Evolutionary conservation across 2,113 vertebrate genomes (phyloP), one percentile per base, ranked within the genome.

Genomic region (Halcyon malimbica): DNA sequence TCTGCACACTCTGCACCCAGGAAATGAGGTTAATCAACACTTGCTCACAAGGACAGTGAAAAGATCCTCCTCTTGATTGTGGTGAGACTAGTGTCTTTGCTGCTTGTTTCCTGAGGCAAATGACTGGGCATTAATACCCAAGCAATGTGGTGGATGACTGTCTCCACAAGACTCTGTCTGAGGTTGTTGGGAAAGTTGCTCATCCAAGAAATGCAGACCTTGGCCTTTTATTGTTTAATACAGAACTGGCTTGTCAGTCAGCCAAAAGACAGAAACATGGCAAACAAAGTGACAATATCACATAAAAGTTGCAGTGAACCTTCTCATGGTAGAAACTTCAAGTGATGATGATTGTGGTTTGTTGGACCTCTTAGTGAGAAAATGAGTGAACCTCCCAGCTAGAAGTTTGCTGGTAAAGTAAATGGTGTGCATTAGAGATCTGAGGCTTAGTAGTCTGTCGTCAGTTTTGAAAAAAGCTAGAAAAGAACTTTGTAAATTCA

Each of bases 1-100:
- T 94, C 96, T 89, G 29, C 59, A 46, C 41, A 63, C n/a, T 44
- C 51, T 50, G 74, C 60, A 90, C 87, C 92, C 86, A 89, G 97
- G 97, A 98, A 97, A 98, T 91, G 9, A 86, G 75, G 54, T 92
- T 94, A 81, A 88, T 73, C 68, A 91, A 75, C 69, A 77, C 29
- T 65, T 97, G 76, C 37, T 65, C 54, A 57, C 23, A 69, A 33
- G 39, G 23, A 96, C 59, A 83, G 57, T 46, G 35, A 74, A 84
- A 91, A 92, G 50, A 68, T 70, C 60, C 64, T 85, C 37, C 54
- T 77, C 13, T 4, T 8, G 18, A 65, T 41, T 21, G 54, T 82
- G 56, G 39, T 26, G 79, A 90, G 53, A 31, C 20, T 44, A 11
- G 20, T 5, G 12, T 83, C 33, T 78, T 80, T 65, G 60, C 59